These are phyloP conservation scores for Amphiduros pacificus DNA, from an alignment of 2,888 invertebrate species.

Conservation along the genomic window DNA sequence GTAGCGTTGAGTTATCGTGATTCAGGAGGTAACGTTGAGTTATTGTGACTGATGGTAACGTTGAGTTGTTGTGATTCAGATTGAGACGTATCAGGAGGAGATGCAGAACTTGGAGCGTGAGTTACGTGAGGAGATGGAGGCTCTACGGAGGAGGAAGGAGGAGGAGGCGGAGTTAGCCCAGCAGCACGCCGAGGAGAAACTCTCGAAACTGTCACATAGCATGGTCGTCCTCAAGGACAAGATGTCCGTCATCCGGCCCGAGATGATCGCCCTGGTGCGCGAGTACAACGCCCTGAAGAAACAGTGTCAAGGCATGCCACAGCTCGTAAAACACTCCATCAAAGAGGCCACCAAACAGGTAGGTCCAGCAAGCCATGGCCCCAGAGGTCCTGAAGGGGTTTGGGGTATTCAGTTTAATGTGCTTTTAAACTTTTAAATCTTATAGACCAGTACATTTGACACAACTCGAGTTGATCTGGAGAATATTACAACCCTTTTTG, in stretches of 20 bases:
- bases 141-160: background rate
- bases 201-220: background rate
- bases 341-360: conserved; percentile 13
- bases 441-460: too few species aligned
- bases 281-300: conserved; percentile 37
- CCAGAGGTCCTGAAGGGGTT: too few species aligned
- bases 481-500: too few species aligned
- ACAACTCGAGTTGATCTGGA: too few species aligned
- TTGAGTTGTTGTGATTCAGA: too few species aligned
- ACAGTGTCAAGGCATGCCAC: conserved; percentile 38
- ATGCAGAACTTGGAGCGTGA: background rate
- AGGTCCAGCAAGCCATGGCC: too few species aligned
- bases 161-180: conserved; percentile 12
- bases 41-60: too few species aligned
- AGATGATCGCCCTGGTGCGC: conserved; percentile 34
- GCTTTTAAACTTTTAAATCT: background rate
- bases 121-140: background rate
- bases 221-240: conserved; percentile 12
- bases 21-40: too few species aligned
- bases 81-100: too few species aligned
- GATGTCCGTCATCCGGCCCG: conserved; percentile 28
- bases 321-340: conserved; percentile 33
- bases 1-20: too few species aligned
- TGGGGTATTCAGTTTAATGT: background rate
- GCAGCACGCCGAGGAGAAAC: too few species aligned